Conservation (phyloP, 2,113 vertebrate genomes). For the Cavia aperea region DNA sequence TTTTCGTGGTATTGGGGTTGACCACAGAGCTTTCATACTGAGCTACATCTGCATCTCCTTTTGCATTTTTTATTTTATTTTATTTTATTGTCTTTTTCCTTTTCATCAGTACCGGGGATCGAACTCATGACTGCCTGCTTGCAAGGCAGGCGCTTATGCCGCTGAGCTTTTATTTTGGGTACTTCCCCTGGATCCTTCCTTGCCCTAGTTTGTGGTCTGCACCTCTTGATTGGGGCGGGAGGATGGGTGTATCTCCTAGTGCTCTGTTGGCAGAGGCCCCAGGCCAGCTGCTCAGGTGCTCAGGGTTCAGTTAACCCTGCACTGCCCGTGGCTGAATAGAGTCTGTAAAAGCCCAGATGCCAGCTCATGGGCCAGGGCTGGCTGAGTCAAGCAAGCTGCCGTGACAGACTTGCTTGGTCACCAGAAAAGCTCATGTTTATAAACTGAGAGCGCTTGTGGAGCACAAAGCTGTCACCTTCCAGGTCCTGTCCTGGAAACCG, state of each 20-base stretch:
- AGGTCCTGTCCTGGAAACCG: rapidly evolving
- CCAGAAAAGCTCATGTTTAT: rapidly evolving
- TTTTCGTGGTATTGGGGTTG: not conserved
- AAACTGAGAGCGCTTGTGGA: too few relatives aligned
- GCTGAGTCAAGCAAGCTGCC: not conserved
- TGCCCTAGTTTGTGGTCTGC: not conserved
- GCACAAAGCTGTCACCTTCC: rapidly evolving
- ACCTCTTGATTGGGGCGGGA: not conserved
- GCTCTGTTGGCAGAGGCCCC: not conserved
- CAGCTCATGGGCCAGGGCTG: not conserved
- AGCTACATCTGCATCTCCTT: not conserved
- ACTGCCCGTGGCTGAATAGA: not conserved
- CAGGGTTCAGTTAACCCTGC: rapidly evolving
- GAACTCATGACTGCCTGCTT: too few relatives aligned
- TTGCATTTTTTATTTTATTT: not conserved
- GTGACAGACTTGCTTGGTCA: rapidly evolving
- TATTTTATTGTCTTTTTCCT: too few relatives aligned
- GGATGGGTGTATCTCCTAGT: not conserved
- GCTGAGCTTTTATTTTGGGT: not conserved
- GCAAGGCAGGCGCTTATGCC: too few relatives aligned
- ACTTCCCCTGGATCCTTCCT: not conserved
- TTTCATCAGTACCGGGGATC: too few relatives aligned
- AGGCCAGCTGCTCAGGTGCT: not conserved
- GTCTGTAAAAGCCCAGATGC: not conserved
- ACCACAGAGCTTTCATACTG: not conserved